Percentiles rank a stretch among this genome's conserved stretches.
Evolutionary conservation across 2,797 vertebrate species (phyloP).

Genomic region (Halcyon leucocephala): DNA sequence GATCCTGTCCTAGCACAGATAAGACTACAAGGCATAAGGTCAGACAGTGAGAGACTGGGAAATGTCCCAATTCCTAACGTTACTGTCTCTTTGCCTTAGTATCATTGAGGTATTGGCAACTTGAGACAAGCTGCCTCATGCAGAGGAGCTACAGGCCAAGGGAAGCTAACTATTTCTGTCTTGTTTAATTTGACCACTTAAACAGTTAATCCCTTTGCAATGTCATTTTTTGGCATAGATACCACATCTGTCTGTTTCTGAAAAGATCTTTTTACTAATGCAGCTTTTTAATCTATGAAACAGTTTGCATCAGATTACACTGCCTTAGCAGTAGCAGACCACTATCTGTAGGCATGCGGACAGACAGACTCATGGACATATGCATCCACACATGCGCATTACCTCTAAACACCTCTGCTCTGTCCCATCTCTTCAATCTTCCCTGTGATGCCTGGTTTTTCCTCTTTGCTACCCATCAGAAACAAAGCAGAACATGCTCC

Average conservation of each 20-base stretch:
- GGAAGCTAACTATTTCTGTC: conserved; percentile 64
- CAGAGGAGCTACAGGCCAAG: conserved; percentile 50
- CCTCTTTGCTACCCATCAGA: neutral
- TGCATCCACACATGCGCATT: neutral
- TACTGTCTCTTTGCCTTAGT: conserved; percentile 46
- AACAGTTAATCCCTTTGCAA: conserved; percentile 67
- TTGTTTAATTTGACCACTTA: conserved; percentile 65
- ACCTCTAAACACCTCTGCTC: neutral
- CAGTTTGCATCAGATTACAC: conserved; percentile 56
- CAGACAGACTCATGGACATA: neutral
- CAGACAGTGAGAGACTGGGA: conserved; percentile 34
- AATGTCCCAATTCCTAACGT: conserved; percentile 29
- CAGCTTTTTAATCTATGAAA: conserved; percentile 50
- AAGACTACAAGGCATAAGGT: neutral
- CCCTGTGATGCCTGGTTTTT: neutral
- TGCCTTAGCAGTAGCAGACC: conserved; percentile 10
- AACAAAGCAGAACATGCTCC: neutral
- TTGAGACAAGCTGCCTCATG: conserved; percentile 52
- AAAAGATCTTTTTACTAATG: conserved; percentile 50
- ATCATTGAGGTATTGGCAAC: conserved; percentile 58
- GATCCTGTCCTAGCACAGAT: neutral
- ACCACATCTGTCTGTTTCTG: conserved; percentile 44
- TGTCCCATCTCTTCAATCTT: neutral
- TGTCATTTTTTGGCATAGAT: conserved; percentile 60
- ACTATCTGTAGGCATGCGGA: neutral